Conservation (phyloP, 2,888 invertebrate species). For the Erebia epiphron region DNA sequence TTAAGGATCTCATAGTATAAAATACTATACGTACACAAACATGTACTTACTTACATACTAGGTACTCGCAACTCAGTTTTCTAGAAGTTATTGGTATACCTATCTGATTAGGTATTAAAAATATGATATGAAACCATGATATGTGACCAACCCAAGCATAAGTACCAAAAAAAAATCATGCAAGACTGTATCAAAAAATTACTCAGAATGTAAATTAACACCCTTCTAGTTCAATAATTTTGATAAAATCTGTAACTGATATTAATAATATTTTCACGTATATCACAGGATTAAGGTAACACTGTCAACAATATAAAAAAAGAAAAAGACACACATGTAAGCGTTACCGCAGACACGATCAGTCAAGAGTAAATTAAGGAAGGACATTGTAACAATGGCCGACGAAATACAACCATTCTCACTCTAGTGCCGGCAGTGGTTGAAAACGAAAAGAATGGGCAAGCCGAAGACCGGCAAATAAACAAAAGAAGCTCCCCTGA, state of each 20-base stretch:
- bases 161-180: background rate
- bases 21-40: background rate
- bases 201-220: too few species aligned
- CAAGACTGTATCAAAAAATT: background rate
- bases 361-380: slow-evolving; percentile 19
- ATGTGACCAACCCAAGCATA: background rate
- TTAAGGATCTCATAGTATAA: background rate
- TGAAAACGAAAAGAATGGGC: slow-evolving; percentile 28
- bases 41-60: background rate
- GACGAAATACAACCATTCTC: slow-evolving; percentile 22
- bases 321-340: slow-evolving; percentile 5
- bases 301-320: background rate
- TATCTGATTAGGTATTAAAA: too few species aligned
- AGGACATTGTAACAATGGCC: slow-evolving; percentile 37
- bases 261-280: background rate
- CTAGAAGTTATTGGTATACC: background rate
- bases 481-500: slow-evolving; percentile 48
- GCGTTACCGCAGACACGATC: slow-evolving; percentile 1
- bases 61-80: background rate
- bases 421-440: slow-evolving; percentile 31
- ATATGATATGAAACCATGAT: too few species aligned
- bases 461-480: slow-evolving; percentile 32
- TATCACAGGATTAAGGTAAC: background rate
- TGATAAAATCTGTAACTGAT: background rate
- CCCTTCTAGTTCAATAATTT: background rate